These are phyloP conservation scores for Tanaodytes sp. DNA, from an alignment of 2,888 invertebrate species.

Conservation along the genomic window DNA sequence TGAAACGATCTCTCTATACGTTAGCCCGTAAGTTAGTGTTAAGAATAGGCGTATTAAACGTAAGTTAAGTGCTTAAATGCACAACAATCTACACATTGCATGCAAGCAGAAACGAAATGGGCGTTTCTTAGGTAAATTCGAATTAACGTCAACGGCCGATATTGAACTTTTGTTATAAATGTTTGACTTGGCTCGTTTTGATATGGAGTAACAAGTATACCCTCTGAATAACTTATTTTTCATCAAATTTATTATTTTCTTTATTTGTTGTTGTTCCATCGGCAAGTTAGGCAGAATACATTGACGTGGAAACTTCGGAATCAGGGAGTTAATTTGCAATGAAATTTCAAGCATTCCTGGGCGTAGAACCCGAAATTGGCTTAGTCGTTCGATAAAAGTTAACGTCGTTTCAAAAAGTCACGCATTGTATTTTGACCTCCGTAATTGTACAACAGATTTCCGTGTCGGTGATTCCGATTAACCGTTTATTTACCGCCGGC, in stretches of 20 bases:
- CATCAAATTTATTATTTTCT: no score
- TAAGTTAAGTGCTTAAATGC: slow-evolving; percentile 34
- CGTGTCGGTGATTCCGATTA: slow-evolving; percentile 12
- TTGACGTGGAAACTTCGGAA: not conserved
- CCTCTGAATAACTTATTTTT: no score
- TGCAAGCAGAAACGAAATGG: slow-evolving; percentile 23
- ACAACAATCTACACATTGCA: slow-evolving; percentile 32
- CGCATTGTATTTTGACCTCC: not conserved
- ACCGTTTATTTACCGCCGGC: no score
- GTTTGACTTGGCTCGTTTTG: not conserved
- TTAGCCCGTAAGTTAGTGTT: slow-evolving; percentile 37
- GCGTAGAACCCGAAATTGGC: slow-evolving; percentile 1
- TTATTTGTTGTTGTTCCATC: no score
- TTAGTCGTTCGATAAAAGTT: not conserved
- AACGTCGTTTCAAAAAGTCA: slow-evolving; percentile 1
- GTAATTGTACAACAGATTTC: not conserved
- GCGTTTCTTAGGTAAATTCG: slow-evolving; percentile 19
- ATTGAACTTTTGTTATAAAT: slow-evolving; percentile 16
- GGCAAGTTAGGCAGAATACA: no score
- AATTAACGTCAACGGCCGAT: slow-evolving; percentile 27
- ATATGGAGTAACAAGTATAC: not conserved
- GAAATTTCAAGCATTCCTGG: slow-evolving; percentile 13
- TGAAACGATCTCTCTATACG: slow-evolving; percentile 29
- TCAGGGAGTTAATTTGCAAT: not conserved
- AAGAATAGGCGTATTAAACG: slow-evolving; percentile 39